Evolutionary conservation across 2,113 vertebrate species (phyloP).

Genomic region (Pseudopipra pipra): DNA sequence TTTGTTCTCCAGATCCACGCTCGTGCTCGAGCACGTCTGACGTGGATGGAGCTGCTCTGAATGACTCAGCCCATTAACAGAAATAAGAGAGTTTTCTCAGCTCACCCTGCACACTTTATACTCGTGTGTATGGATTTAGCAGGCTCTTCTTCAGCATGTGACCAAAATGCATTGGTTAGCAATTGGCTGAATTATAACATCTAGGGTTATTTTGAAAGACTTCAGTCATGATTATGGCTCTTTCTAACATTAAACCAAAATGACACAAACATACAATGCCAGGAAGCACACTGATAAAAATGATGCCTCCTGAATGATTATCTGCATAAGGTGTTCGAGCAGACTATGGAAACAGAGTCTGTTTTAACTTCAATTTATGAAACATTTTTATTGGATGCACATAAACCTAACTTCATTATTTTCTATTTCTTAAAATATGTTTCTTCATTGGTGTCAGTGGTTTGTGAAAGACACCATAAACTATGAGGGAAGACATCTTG

Average conservation of each 20-base stretch:
- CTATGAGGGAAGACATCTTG: neutral
- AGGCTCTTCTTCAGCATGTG: neutral
- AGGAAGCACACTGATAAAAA: neutral
- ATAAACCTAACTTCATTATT: neutral
- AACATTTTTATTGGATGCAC: slow-evolving; percentile 2
- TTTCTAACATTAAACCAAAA: slow-evolving; percentile 42
- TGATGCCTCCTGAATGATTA: neutral
- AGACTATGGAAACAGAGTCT: neutral
- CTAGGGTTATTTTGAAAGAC: slow-evolving; percentile 25
- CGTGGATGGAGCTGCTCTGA: neutral
- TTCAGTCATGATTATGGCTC: slow-evolving; percentile 15
- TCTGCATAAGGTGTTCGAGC: slow-evolving; percentile 21
- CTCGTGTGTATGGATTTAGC: neutral
- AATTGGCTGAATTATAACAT: slow-evolving; percentile 45
- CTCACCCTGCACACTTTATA: neutral
- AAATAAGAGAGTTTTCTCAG: neutral
- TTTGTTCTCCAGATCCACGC: neutral
- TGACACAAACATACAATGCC: neutral
- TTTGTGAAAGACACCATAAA: neutral
- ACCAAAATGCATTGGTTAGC: neutral
- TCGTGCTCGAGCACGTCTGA: neutral
- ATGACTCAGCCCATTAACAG: neutral
- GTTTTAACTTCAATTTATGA: slow-evolving; percentile 35
- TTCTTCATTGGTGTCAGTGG: neutral
- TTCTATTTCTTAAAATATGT: slow-evolving; percentile 21